Evolutionary conservation across 2,797 vertebrate species (phyloP).

Genomic region (Leptodactylus fallax): DNA sequence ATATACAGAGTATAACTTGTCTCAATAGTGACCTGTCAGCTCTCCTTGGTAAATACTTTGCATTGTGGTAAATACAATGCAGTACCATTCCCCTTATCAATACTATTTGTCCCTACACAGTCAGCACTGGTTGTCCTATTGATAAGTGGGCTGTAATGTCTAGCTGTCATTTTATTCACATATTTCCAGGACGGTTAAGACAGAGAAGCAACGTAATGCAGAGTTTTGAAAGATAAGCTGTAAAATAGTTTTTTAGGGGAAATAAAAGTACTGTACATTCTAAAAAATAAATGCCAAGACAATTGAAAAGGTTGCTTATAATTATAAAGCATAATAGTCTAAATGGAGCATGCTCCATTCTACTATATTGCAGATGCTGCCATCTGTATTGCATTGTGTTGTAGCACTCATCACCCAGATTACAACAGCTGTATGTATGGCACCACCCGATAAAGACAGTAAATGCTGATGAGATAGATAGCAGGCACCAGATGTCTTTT

Average conservation of each 20-base stretch:
- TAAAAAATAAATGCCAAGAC: neutral
- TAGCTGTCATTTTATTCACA: no score
- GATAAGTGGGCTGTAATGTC: neutral
- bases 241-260: neutral
- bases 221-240: neutral
- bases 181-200: no score
- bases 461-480: conserved; percentile 8
- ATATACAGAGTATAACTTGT: neutral
- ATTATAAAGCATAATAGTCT: neutral
- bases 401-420: neutral
- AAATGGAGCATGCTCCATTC: neutral
- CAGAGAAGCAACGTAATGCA: no score
- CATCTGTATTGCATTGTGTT: neutral
- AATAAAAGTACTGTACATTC: neutral
- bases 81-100: no score
- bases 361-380: neutral
- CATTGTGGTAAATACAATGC: no score
- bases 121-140: neutral
- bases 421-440: conserved; percentile 13
- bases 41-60: no score
- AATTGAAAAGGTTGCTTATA: neutral
- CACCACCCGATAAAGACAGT: conserved; percentile 1
- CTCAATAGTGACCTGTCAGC: no score
- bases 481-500: conserved; percentile 7
- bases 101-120: neutral